These are phyloP conservation scores for Columba guinea DNA, from an alignment of 2,797 vertebrate species.

Conservation along the genomic window DNA sequence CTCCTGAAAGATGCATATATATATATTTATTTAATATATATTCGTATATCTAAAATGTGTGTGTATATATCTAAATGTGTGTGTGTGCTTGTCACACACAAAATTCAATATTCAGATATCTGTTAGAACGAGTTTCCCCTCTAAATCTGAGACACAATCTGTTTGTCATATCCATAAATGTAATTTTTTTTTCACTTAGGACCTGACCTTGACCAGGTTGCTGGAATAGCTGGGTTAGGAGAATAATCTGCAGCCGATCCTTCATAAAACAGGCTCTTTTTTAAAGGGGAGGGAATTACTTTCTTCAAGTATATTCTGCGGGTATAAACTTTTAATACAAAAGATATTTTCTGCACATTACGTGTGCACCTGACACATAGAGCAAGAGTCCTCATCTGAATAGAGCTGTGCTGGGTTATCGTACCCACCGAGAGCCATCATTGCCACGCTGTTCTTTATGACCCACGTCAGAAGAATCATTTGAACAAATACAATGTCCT, in stretches of 20 bases:
- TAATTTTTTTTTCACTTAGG: not conserved
- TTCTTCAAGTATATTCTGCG: not conserved
- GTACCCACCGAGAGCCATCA: not conserved
- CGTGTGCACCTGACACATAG: not conserved
- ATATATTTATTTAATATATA: no score
- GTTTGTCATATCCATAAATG: not conserved
- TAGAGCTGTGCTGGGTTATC: not conserved
- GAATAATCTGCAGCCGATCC: not conserved
- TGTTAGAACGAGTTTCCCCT: not conserved
- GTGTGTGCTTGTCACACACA: no score
- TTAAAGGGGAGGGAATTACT: not conserved
- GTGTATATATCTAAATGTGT: not conserved
- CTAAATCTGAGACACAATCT: not conserved
- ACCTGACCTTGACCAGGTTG: not conserved
- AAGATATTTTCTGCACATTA: not conserved
- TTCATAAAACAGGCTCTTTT: not conserved
- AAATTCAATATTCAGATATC: not conserved
- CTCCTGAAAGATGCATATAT: not conserved
- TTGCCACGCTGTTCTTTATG: not conserved
- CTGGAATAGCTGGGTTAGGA: not conserved
- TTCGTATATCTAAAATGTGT: not conserved
- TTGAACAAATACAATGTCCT: not conserved
- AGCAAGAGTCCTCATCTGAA: not conserved
- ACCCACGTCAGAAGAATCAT: not conserved
- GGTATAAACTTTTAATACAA: not conserved